Base-by-base conservation (phyloP, 2,888 invertebrate genomes). In the Lobophora halterata region DNA sequence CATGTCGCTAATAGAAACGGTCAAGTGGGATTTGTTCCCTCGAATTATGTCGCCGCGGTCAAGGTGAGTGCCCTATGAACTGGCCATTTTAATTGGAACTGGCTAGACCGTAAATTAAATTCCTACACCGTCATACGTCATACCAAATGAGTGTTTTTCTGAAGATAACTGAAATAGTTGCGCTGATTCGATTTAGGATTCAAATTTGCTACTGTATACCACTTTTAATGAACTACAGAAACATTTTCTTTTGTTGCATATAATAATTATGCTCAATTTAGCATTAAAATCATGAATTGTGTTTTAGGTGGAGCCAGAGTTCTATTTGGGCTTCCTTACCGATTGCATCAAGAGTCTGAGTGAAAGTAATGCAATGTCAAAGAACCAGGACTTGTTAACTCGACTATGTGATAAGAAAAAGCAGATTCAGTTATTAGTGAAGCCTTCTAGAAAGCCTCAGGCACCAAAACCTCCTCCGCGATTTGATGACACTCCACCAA, bases 11-110 rank as follows among this genome's bases (percentile, higher is more conserved):
- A 94, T 81, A 91, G 90, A 71, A 91, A 90, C 69, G 95, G 95
- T 58, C 93, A 94, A 74, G 90, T 95, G 53, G 95, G 95, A 31
- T 95, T 94, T 66, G 94, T 95, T 54, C 95, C 95, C 43, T 95
- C 95, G 30, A 95, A 95, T 89, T 95, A 95, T 81, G 95, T 95
- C 37, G 91, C 92, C 59, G 89, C 91, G 61, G 90, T 94, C 60
- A 93, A 93, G 89, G 95, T 95, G 70, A 79, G 68, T 54, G 32
- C 36, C 39, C 19, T 12, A 36, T 46, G 16, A 45, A 49, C 39
- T 47, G 10, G 49, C 54, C 44, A 46, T 13, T 26, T 21, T 46
- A 56, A 56, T 54, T 60, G 59, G 26, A 28, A 40, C 16, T 8
- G 8, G 5, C 24, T 5, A 3, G n/a, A n/a, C n/a, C n/a, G n/a